These are phyloP conservation scores for Campoletis sonorensis DNA, from an alignment of 1,140 invertebrate genomes.

Conservation along the genomic window DNA sequence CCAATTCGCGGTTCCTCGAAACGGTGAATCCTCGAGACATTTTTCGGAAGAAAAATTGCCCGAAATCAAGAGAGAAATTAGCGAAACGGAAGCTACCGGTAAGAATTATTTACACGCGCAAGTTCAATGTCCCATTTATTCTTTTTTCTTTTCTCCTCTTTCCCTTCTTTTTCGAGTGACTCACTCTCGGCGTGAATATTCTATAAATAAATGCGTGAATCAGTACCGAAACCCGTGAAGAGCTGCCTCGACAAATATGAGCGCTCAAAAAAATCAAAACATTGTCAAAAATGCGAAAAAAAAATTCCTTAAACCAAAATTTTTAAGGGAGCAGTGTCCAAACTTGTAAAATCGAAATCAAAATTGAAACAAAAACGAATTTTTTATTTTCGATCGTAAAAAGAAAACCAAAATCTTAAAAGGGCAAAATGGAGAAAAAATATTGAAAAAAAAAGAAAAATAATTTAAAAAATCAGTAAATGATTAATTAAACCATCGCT, in stretches of 20 bases:
- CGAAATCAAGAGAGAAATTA: neutral
- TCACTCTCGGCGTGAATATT: constrained; percentile 13
- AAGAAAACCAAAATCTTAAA: too few species aligned
- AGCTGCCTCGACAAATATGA: neutral
- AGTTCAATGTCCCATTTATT: constrained; percentile 30
- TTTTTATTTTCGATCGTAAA: too few species aligned
- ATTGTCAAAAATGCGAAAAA: too few species aligned
- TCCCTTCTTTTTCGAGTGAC: constrained; percentile 22
- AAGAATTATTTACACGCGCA: neutral
- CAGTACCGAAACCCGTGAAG: constrained; percentile 42
- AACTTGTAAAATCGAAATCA: too few species aligned
- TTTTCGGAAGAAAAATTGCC: neutral
- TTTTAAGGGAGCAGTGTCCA: too few species aligned
- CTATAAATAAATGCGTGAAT: constrained; percentile 51
- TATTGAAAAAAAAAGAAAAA: neutral
- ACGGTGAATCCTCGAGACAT: neutral
- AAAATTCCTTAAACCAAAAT: too few species aligned
- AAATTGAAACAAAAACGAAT: too few species aligned
- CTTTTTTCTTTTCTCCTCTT: neutral
- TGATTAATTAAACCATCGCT: neutral
- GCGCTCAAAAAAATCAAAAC: too few species aligned
- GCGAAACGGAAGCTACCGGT: constrained; percentile 7
- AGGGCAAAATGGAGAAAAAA: neutral
- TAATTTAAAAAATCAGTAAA: neutral
- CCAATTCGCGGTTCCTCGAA: neutral